Evolutionary conservation across 1,140 invertebrate species (phyloP).

Genomic region (Trissolcus basalis): DNA sequence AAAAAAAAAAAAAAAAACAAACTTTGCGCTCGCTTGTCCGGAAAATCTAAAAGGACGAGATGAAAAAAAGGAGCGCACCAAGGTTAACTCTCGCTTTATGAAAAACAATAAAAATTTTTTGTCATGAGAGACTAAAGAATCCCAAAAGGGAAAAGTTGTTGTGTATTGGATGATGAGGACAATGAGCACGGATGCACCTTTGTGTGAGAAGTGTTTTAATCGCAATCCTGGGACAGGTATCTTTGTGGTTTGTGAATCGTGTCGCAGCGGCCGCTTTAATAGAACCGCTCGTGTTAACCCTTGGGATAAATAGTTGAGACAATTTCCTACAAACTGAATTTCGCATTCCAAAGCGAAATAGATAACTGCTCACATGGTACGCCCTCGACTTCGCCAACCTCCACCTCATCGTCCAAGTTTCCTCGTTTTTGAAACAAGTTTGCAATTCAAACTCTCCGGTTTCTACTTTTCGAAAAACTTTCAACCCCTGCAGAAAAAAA

Average conservation of each 20-base stretch:
- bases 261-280: conserved; percentile 52
- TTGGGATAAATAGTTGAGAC: conserved; percentile 56
- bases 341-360: conserved; percentile 43
- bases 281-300: conserved; percentile 56
- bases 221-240: conserved; percentile 54
- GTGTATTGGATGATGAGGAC: conserved; percentile 44
- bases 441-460: too few relatives aligned
- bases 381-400: background rate
- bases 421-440: too few relatives aligned
- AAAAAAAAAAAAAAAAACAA: too few relatives aligned
- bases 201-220: conserved; percentile 47
- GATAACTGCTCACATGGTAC: conserved; percentile 10
- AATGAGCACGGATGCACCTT: conserved; percentile 34
- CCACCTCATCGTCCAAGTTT: conserved; percentile 22
- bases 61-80: too few relatives aligned
- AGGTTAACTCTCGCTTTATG: too few relatives aligned
- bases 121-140: background rate
- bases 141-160: background rate
- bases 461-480: too few relatives aligned
- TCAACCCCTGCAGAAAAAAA: too few relatives aligned
- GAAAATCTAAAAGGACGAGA: too few relatives aligned
- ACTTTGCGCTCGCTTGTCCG: too few relatives aligned
- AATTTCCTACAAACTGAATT: conserved; percentile 56
- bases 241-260: conserved; percentile 49
- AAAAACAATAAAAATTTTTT: too few relatives aligned